These are phyloP conservation scores for Gymnocypris eckloni DNA, from an alignment of 2,797 vertebrate species.

Conservation along the genomic window DNA sequence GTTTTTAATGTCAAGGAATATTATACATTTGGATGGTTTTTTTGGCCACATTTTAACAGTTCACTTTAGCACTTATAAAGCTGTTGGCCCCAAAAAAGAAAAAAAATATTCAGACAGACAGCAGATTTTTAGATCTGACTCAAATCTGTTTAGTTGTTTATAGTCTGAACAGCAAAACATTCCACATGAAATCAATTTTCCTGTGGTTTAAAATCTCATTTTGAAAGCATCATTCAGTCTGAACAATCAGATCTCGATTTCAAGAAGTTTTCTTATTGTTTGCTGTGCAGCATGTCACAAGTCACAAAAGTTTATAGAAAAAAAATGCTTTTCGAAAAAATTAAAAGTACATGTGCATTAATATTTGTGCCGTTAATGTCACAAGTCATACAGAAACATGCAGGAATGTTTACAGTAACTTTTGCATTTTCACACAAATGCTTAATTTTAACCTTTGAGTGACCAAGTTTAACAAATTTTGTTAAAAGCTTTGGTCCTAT, in stretches of 20 bases:
- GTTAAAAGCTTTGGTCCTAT: too few relatives aligned
- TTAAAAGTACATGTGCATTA: too few relatives aligned
- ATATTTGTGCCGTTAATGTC: too few relatives aligned
- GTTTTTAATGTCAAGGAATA: neutral
- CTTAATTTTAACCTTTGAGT: too few relatives aligned
- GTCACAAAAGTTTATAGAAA: too few relatives aligned
- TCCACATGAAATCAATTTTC: neutral
- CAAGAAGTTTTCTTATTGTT: neutral
- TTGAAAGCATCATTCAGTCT: neutral
- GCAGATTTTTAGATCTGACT: neutral
- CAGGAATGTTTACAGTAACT: too few relatives aligned
- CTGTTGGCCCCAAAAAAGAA: neutral
- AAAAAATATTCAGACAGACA: neutral
- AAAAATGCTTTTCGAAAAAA: too few relatives aligned
- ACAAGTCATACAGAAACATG: too few relatives aligned
- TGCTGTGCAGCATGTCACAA: neutral
- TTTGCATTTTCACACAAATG: too few relatives aligned
- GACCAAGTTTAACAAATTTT: too few relatives aligned
- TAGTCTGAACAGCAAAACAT: neutral
- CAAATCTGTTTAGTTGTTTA: neutral
- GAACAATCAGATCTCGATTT: neutral
- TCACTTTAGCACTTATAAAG: neutral
- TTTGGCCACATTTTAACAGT: too few relatives aligned
- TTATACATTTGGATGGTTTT: neutral
- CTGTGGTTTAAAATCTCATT: conserved; percentile 3